Percentiles rank a stretch among this genome's conserved stretches.
These are phyloP conservation scores for Calypte anna DNA, from an alignment of 2,113 vertebrate genomes.

Conservation along the genomic window DNA sequence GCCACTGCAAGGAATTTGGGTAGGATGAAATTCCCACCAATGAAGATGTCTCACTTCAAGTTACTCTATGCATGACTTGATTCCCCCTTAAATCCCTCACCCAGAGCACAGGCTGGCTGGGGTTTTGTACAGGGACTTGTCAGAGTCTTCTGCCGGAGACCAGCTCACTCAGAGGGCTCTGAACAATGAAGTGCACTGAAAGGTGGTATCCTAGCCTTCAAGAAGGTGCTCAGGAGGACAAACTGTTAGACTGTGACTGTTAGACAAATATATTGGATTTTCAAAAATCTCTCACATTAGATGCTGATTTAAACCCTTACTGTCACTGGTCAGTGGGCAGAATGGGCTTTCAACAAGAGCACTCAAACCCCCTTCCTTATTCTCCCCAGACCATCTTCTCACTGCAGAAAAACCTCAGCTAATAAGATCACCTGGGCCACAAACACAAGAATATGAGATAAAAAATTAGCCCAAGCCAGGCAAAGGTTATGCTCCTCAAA, in stretches of 20 bases:
- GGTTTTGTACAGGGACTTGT: background rate
- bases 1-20: background rate
- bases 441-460: background rate
- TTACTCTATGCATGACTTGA: background rate
- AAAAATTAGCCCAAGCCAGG: background rate
- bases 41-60: background rate
- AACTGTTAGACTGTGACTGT: background rate
- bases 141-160: background rate
- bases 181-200: background rate
- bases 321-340: background rate
- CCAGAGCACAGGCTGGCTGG: background rate
- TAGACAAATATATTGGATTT: background rate
- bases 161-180: background rate
- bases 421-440: background rate
- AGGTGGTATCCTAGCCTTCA: background rate
- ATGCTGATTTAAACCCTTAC: background rate
- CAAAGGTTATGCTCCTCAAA: background rate
- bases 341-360: background rate
- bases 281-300: background rate
- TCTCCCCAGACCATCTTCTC: background rate
- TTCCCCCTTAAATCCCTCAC: background rate
- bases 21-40: background rate
- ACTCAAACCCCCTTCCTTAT: background rate
- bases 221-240: background rate
- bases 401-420: background rate